phyloP scores from a whole-genome alignment of 2,797 vertebrate species.

The Acrossocheilus fasciatus region DNA sequence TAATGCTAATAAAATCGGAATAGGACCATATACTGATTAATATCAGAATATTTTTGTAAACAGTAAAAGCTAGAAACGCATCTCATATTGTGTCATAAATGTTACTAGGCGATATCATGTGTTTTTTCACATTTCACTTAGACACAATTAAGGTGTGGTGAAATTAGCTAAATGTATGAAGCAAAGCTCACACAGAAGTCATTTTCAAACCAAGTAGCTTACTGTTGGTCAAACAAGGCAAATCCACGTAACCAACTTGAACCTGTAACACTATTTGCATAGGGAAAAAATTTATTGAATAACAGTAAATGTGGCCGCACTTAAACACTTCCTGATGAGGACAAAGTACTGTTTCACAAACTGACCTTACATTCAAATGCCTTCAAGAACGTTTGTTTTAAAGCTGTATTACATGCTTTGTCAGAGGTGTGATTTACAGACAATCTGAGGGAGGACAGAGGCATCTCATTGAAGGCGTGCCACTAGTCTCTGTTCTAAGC shows the following conservation, averaged over 20 bases:
- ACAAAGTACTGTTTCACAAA: conserved; percentile 13
- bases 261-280: neutral
- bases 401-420: conserved; percentile 37
- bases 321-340: conserved; percentile 12
- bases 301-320: neutral
- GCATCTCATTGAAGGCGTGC: conserved; percentile 69
- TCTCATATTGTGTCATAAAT: too few species aligned
- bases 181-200: neutral
- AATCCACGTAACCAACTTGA: neutral
- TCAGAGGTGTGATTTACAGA: conserved; percentile 51
- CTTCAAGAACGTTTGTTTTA: neutral
- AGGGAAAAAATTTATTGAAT: neutral
- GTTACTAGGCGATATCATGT: too few species aligned
- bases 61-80: neutral
- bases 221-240: too few species aligned
- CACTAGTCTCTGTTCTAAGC: conserved; percentile 71
- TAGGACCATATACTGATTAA: neutral
- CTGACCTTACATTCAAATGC: conserved; percentile 10
- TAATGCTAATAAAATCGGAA: neutral
- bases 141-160: neutral
- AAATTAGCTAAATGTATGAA: neutral
- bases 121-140: too few species aligned
- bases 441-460: conserved; percentile 55
- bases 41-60: neutral
- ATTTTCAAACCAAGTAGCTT: neutral